Percentiles rank a stretch among this genome's conserved stretches.
Conservation (phyloP, 1,140 invertebrate species). For the Myzus persicae region DNA sequence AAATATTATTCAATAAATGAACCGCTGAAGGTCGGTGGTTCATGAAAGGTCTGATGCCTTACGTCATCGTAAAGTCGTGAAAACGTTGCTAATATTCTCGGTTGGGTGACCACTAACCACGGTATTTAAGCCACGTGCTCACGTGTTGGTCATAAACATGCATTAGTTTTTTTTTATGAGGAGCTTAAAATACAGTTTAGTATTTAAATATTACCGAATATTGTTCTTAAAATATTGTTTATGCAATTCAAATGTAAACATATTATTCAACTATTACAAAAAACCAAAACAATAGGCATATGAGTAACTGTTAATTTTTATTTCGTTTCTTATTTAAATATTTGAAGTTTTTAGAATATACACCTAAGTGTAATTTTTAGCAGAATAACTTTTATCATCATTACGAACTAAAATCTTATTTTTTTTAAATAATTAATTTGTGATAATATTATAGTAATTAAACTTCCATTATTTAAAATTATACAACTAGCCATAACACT, state of each 20-base stretch:
- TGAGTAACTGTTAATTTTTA: too few relatives aligned
- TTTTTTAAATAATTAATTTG: neutral
- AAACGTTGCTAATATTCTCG: neutral
- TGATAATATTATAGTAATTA: neutral
- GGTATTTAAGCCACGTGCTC: neutral
- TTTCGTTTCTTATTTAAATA: neutral
- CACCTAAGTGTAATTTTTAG: too few relatives aligned
- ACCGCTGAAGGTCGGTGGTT: neutral
- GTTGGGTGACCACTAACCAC: neutral
- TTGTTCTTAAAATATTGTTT: neutral
- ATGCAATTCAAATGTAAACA: neutral
- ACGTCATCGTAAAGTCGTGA: neutral
- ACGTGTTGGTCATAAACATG: neutral
- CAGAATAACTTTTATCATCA: neutral
- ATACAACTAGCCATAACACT: too few relatives aligned
- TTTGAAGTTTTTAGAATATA: neutral
- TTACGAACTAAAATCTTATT: too few relatives aligned
- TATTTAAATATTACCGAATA: neutral
- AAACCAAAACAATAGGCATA: too few relatives aligned
- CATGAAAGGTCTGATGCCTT: neutral
- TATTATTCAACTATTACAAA: neutral
- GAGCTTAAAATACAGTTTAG: neutral
- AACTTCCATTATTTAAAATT: neutral
- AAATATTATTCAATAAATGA: neutral
- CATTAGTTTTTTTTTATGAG: neutral